phyloP scores from a whole-genome alignment of 37 sponge, comb jelly and placozoan genomes.

The Haliclona indistincta region DNA sequence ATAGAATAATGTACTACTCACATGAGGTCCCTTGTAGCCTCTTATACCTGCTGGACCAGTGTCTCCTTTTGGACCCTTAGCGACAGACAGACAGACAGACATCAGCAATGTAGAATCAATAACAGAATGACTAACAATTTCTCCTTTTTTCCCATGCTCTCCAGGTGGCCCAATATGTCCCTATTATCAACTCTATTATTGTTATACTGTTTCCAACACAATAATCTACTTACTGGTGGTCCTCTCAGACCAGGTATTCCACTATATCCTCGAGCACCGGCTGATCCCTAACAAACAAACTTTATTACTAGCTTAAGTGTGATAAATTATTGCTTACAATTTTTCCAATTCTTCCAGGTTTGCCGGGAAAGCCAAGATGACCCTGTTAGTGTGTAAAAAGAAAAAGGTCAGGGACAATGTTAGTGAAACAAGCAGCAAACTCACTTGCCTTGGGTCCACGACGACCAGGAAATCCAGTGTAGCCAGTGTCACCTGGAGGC shows the following conservation, averaged over 20 bases:
- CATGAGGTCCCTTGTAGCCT: neutral
- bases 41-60: neutral
- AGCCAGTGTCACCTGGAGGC: conserved; percentile 32
- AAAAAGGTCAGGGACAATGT: neutral
- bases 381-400: neutral
- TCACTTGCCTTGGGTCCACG: conserved; percentile 77
- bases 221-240: conserved; percentile 26
- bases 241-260: conserved; percentile 38
- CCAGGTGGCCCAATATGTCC: conserved; percentile 4
- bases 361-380: neutral
- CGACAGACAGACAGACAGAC: conserved; percentile 18
- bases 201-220: neutral
- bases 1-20: neutral
- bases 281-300: conserved; percentile 20
- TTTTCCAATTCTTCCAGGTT: neutral
- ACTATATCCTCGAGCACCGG: conserved; percentile 29
- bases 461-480: conserved; percentile 26
- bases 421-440: neutral
- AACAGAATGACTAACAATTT: neutral
- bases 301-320: neutral
- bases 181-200: too few relatives aligned
- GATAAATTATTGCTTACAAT: neutral
- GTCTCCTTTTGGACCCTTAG: conserved; percentile 4
- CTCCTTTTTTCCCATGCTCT: neutral
- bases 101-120: neutral